Conservation (phyloP, 1,140 invertebrate genomes). For the Anoplolepis gracilipes region DNA sequence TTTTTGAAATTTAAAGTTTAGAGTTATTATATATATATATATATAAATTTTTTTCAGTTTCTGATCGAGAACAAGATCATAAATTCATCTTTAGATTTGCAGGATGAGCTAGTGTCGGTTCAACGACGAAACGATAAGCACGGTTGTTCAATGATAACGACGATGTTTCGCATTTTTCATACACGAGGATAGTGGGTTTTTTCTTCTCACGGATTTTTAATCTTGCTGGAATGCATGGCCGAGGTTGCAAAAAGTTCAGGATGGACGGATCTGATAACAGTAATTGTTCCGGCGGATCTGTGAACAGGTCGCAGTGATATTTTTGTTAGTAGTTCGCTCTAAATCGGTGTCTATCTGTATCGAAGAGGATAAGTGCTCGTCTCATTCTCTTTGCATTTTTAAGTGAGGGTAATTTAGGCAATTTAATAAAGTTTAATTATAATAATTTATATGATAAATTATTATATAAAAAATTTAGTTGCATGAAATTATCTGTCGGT, state of each 20-base stretch:
- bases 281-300: constrained; percentile 29
- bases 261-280: constrained; percentile 24
- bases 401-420: neutral
- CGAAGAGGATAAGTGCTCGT: neutral
- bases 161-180: constrained; percentile 33
- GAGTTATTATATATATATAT: too few species aligned
- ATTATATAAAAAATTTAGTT: neutral
- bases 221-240: constrained; percentile 11
- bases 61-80: neutral
- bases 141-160: neutral
- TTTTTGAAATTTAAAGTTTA: too few species aligned
- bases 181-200: neutral
- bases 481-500: neutral
- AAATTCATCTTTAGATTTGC: neutral
- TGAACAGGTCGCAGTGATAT: neutral
- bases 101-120: constrained; percentile 19
- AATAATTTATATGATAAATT: too few species aligned
- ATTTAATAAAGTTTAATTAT: too few species aligned
- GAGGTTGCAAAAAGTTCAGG: constrained; percentile 13
- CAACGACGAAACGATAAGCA: constrained; percentile 17
- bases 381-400: neutral
- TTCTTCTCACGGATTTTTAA: constrained; percentile 24
- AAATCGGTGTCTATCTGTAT: neutral
- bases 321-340: constrained; percentile 31
- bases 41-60: neutral